Evolutionary conservation across 1,140 invertebrate species (phyloP).

Genomic region (Drosophila neocordata): DNA sequence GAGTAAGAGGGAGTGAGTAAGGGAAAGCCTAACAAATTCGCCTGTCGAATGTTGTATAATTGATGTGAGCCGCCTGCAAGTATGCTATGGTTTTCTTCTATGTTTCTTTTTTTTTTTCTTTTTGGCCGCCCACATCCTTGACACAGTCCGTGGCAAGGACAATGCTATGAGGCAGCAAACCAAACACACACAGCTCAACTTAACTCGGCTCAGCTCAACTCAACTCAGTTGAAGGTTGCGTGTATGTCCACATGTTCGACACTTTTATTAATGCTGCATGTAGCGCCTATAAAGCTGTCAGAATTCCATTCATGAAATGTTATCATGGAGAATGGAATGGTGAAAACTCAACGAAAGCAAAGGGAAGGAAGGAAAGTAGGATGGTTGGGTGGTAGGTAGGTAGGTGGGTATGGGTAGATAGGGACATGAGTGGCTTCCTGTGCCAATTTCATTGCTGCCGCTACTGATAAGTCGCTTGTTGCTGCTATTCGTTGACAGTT

Average conservation of each 20-base stretch:
- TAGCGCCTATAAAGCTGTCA: conserved; percentile 68
- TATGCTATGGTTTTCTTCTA: conserved; percentile 17
- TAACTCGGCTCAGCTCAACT: conserved; percentile 13
- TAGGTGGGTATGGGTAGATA: neutral
- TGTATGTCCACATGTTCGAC: conserved; percentile 65
- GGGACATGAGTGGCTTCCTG: conserved; percentile 11
- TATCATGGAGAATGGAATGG: conserved; percentile 33
- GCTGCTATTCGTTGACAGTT: conserved; percentile 49
- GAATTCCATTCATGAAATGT: conserved; percentile 74
- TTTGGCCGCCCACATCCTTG: conserved; percentile 47
- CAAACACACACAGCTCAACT: conserved; percentile 30
- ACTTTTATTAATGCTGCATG: conserved; percentile 77
- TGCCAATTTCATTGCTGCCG: conserved; percentile 7
- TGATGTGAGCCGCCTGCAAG: conserved; percentile 55
- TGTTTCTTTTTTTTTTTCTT: conserved; percentile 5
- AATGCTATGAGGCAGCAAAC: neutral
- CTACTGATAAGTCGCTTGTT: conserved; percentile 45
- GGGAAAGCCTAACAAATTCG: conserved; percentile 69
- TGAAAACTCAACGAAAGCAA: neutral
- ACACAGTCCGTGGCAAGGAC: conserved; percentile 57
- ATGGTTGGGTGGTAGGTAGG: neutral
- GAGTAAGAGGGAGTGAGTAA: conserved; percentile 27
- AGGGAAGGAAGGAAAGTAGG: neutral
- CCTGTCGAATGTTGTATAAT: conserved; percentile 59
- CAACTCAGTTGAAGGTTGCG: conserved; percentile 56